phyloP scores from a whole-genome alignment of 1,140 invertebrate genomes.

The Calliopsis andreniformis region DNA sequence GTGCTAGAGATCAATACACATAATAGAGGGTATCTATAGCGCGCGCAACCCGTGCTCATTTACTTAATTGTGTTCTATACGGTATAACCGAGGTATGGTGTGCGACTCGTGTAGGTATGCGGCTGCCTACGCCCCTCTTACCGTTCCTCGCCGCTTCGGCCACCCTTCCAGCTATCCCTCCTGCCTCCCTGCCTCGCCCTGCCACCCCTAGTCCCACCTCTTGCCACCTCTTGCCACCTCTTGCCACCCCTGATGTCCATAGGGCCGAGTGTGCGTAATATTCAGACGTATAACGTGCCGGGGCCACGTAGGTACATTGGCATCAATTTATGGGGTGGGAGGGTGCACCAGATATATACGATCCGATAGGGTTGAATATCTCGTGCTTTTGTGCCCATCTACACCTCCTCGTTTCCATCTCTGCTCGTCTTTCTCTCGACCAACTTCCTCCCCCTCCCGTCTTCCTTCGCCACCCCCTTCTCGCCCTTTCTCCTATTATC shows the following conservation, averaged over 20 bases:
- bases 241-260: slow-evolving; percentile 44
- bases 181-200: slow-evolving; percentile 4
- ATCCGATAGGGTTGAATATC: slow-evolving; percentile 74
- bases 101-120: slow-evolving; percentile 68
- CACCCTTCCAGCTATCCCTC: slow-evolving; percentile 17
- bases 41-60: slow-evolving; percentile 80
- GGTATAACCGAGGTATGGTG: slow-evolving; percentile 68
- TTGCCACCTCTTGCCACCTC: slow-evolving; percentile 30
- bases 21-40: slow-evolving; percentile 81
- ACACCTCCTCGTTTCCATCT: slow-evolving; percentile 62
- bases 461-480: neutral
- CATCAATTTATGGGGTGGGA: slow-evolving; percentile 77
- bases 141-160: slow-evolving; percentile 40
- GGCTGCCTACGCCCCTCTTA: slow-evolving; percentile 46
- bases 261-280: slow-evolving; percentile 74
- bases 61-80: slow-evolving; percentile 82
- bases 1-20: slow-evolving; percentile 80
- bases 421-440: slow-evolving; percentile 49
- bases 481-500: slow-evolving; percentile 22
- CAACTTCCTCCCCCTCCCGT: slow-evolving; percentile 29
- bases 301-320: slow-evolving; percentile 75
- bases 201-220: slow-evolving; percentile 33
- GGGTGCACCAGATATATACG: slow-evolving; percentile 70
- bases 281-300: slow-evolving; percentile 76
- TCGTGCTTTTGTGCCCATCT: slow-evolving; percentile 72